A percentile compares a stretch with the other conserved stretches of the same genome.
Evolutionary conservation across 2,113 vertebrate species (phyloP).

Genomic region (Chunga burmeisteri): DNA sequence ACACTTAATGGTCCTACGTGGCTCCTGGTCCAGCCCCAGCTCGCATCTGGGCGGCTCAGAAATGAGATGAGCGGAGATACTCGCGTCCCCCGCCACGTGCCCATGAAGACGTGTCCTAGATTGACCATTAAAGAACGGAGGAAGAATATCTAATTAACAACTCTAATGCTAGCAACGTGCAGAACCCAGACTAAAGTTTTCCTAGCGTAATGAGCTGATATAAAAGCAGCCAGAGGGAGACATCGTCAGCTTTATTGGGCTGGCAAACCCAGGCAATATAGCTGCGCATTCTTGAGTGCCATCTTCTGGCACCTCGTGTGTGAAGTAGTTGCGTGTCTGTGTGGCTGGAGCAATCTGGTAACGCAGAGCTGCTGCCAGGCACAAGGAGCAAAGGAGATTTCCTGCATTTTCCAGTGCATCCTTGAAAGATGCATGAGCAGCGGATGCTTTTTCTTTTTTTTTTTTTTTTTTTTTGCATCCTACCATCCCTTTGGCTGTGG

Average conservation of each 20-base stretch:
- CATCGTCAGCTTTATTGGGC: not conserved
- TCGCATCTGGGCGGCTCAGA: not conserved
- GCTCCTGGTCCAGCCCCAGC: not conserved
- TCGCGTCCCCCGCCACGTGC: rapidly evolving
- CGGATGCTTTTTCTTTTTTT: not conserved
- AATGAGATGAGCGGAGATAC: not conserved
- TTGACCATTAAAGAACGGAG: not conserved
- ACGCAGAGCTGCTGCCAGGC: not conserved
- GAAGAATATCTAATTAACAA: not conserved
- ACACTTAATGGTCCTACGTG: rapidly evolving
- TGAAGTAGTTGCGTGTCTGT: rapidly evolving
- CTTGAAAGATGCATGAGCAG: not conserved
- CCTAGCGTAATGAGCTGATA: constrained; percentile 21
- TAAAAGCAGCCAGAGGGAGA: constrained; percentile 66
- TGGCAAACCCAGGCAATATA: not conserved
- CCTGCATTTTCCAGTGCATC: not conserved
- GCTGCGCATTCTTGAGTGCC: constrained; percentile 61
- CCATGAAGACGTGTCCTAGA: rapidly evolving
- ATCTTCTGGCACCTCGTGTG: constrained; percentile 44
- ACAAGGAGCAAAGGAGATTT: rapidly evolving
- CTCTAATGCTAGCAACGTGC: not conserved
- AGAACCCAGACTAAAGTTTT: constrained; percentile 11
- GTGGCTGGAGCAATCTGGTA: not conserved
- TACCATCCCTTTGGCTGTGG: not conserved
- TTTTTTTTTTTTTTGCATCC: not conserved